phyloP scores from a whole-genome alignment of 2,888 invertebrate genomes.

The Drosophila fungiperda region DNA sequence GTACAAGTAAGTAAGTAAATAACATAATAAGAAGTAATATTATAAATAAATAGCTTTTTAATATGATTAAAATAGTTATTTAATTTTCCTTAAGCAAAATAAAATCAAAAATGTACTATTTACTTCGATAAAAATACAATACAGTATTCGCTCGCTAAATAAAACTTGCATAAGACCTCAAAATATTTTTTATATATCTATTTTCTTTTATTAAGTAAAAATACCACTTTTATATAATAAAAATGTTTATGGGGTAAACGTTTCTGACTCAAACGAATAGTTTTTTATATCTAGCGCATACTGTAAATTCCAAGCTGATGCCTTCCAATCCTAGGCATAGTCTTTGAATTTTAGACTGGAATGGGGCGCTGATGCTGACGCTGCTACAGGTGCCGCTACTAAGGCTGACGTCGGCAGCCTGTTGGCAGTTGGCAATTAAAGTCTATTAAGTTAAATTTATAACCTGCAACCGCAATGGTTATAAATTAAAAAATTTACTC shows the following conservation, averaged over 20 bases:
- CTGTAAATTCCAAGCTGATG: neutral
- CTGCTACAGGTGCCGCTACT: slow-evolving; percentile 31
- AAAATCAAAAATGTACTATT: neutral
- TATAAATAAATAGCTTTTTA: neutral
- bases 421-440: slow-evolving; percentile 61
- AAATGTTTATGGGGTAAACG: neutral
- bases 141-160: neutral
- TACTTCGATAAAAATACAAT: neutral
- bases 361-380: neutral
- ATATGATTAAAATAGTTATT: neutral
- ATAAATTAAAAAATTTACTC: slow-evolving; percentile 74
- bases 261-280: neutral
- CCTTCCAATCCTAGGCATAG: slow-evolving; percentile 38
- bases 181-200: neutral
- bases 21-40: neutral
- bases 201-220: neutral
- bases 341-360: slow-evolving; percentile 28
- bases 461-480: slow-evolving; percentile 53
- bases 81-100: no score
- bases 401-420: slow-evolving; percentile 4
- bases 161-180: neutral
- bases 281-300: neutral
- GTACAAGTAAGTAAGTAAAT: no score
- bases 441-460: slow-evolving; percentile 74
- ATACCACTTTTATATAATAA: neutral